Base-by-base conservation (phyloP, 2,888 invertebrate species). In the Cerceris ruficornis region DNA sequence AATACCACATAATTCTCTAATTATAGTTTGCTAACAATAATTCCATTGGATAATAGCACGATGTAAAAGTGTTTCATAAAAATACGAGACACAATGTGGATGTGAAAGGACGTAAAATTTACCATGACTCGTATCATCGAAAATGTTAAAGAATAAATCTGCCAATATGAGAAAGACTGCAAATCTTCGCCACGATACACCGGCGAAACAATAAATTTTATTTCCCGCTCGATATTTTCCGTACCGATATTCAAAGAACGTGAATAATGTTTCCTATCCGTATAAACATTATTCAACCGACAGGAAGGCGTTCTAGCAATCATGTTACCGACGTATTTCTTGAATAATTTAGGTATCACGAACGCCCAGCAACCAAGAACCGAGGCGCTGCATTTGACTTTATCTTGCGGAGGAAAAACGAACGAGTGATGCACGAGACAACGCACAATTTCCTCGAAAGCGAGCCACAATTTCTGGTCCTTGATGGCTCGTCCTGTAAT, bases 391-490 rank as follows among this genome's bases (percentile, higher is more conserved):
- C 64, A 61, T 68, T 46, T 43, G 71, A 71, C 71, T 70, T 55
- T 14, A 4, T 7, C 7, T 13, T n/a, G 50, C 28, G 43, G 43
- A 42, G 52, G 43, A 43, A 46, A 41, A n/a, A 52, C 28, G 58
- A 68, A 74, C 69, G 15, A 75, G 67, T 17, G 54, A 66, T 28
- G 54, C 13, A 57, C 67, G 69, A 65, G 67, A 73, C 75, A 72
- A 68, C 64, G 75, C 61, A 75, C 59, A 69, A 69, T 84, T 81
- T 76, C 73, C 64, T 46, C 8, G 59, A 59, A 52, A 11, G 11
- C 41, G 60, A 58, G 73, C 52, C 43, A 67, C 75, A 80, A 85
- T 80, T 85, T 84, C 75, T 75, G 80, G 54, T 49, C 66, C 77
- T 73, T 73, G 82, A 69, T 80, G 69, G 13, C 11, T 7, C 4